Evolutionary conservation across 2,113 vertebrate genomes (phyloP).

Genomic region (Gnathonemus longibarbis): DNA sequence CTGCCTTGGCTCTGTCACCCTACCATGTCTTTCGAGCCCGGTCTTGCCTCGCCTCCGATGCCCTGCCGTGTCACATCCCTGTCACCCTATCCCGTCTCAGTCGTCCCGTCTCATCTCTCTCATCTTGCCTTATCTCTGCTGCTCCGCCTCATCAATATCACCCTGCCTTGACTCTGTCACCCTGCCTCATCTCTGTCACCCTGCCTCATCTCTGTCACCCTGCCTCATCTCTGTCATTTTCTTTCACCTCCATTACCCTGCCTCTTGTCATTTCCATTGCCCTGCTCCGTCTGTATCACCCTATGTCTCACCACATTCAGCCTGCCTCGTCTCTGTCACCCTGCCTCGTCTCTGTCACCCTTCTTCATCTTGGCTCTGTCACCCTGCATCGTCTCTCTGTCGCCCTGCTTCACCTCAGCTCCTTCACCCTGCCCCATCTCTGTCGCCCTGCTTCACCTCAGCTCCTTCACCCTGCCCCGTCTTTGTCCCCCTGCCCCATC

Average conservation of each 20-base stretch:
- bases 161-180: background rate
- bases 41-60: no score
- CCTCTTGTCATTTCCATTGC: background rate
- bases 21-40: no score
- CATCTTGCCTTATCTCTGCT: background rate
- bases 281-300: background rate
- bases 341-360: background rate
- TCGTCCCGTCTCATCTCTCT: no score
- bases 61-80: no score
- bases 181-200: no score
- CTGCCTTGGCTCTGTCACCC: background rate
- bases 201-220: background rate
- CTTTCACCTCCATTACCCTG: background rate
- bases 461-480: background rate
- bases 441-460: no score
- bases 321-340: background rate
- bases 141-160: background rate
- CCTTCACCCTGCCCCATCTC: background rate
- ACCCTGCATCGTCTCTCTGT: background rate
- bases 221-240: background rate
- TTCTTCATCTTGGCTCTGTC: background rate
- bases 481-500: background rate
- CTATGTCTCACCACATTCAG: background rate
- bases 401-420: background rate
- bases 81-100: no score